phyloP scores from a whole-genome alignment of 30 jellyfish, hydroid and myxozoan species.

The Pelagia noctiluca region DNA sequence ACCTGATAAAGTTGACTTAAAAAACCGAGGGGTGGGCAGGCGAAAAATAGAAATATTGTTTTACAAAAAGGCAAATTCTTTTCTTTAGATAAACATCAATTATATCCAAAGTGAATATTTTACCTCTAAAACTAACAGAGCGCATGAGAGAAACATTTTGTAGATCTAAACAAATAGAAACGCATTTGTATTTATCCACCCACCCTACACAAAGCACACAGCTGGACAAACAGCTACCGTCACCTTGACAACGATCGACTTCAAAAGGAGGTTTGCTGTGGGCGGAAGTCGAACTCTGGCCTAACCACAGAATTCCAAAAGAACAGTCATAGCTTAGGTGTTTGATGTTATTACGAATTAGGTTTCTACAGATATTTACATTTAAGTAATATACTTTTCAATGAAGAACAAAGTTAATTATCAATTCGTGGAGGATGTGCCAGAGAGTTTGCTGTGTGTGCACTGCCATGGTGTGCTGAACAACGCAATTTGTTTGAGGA shows the following conservation, averaged over 20 bases:
- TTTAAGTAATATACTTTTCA: constrained; percentile 13
- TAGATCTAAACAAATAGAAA: no score
- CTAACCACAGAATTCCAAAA: not conserved
- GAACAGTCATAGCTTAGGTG: not conserved
- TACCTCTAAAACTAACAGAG: no score
- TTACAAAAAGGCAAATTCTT: no score
- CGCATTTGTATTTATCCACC: no score
- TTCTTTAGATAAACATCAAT: no score
- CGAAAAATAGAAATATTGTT: no score
- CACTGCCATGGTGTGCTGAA: constrained; percentile 43
- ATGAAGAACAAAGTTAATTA: constrained; percentile 14
- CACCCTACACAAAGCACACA: no score
- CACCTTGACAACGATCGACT: not conserved
- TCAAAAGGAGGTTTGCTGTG: not conserved
- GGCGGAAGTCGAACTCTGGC: constrained; percentile 8
- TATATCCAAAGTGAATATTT: no score
- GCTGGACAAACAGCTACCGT: not conserved
- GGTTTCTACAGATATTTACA: not conserved
- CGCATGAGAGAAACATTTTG: no score
- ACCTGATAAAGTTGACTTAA: no score
- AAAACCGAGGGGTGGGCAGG: no score
- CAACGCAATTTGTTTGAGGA: constrained; percentile 16
- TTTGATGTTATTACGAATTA: not conserved
- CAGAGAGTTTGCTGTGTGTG: constrained; percentile 32
- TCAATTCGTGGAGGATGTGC: constrained; percentile 44